A percentile compares a stretch with the other conserved stretches of the same genome.
Evolutionary conservation across 2,113 vertebrate genomes (phyloP).

Genomic region (Sakesphorus luctuosus): DNA sequence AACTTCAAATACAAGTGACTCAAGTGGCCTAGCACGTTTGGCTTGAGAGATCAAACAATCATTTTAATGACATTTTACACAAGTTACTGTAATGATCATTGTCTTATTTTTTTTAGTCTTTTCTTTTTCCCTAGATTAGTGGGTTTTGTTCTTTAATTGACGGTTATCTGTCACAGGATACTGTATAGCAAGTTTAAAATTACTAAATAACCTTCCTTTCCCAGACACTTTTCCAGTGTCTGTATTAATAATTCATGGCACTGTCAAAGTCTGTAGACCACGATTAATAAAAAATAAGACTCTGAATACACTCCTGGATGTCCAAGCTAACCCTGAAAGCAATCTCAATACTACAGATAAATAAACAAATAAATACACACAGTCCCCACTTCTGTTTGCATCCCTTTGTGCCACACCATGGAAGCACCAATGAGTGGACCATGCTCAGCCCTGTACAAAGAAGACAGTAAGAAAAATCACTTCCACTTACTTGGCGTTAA

Average conservation of each 20-base stretch:
- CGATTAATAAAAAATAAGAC: not conserved
- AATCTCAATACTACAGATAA: not conserved
- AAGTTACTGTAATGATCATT: not conserved
- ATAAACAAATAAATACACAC: not conserved
- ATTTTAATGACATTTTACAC: not conserved
- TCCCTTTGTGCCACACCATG: not conserved
- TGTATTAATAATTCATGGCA: not conserved
- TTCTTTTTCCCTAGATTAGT: not conserved
- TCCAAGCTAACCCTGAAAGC: not conserved
- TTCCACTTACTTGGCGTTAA: slow-evolving; percentile 85
- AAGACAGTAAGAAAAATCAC: not conserved
- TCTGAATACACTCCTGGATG: not conserved
- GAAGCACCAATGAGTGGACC: not conserved
- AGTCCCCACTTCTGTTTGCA: not conserved
- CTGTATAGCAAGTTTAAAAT: not conserved
- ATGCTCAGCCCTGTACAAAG: not conserved
- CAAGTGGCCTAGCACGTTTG: not conserved
- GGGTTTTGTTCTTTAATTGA: not conserved
- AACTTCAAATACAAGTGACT: not conserved
- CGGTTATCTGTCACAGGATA: not conserved
- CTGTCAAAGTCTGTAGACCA: not conserved
- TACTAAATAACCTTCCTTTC: not conserved
- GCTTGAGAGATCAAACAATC: not conserved
- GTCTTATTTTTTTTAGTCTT: not conserved
- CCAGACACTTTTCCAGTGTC: not conserved